Conservation (phyloP, 1,140 invertebrate species). For the Halictus rubicundus region DNA sequence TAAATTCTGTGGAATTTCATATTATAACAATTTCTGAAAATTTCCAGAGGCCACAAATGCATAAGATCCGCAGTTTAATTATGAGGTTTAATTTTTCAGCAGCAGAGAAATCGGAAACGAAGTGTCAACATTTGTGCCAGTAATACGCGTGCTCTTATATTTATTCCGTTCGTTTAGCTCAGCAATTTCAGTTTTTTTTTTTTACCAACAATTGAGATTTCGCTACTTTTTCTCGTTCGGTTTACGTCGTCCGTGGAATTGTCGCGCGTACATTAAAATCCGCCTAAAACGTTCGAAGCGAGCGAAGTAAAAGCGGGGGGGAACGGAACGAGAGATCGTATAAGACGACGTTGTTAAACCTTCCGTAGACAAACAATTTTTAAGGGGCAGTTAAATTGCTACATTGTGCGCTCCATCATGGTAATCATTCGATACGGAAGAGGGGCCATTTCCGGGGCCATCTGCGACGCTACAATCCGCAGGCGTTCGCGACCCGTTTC, state of each 20-base stretch:
- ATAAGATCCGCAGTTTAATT: too few relatives aligned
- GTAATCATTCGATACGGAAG: slow-evolving; percentile 53
- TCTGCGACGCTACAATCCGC: slow-evolving; percentile 61
- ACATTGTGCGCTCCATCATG: slow-evolving; percentile 51
- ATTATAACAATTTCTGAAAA: too few relatives aligned
- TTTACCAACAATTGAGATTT: not conserved
- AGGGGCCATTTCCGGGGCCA: slow-evolving; percentile 55
- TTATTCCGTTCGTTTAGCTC: too few relatives aligned
- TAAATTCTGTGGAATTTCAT: too few relatives aligned
- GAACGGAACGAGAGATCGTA: slow-evolving; percentile 53
- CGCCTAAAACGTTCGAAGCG: slow-evolving; percentile 49
- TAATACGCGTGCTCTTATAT: too few relatives aligned
- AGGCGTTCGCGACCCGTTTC: slow-evolving; percentile 36
- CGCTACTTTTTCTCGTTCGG: not conserved
- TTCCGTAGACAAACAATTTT: slow-evolving; percentile 76
- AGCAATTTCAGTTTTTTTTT: too few relatives aligned
- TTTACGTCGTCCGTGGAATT: not conserved
- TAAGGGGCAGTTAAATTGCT: slow-evolving; percentile 67
- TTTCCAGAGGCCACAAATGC: too few relatives aligned
- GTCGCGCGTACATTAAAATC: slow-evolving; percentile 50
- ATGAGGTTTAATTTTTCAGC: too few relatives aligned
- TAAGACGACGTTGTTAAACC: slow-evolving; percentile 57
- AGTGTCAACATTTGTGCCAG: too few relatives aligned
- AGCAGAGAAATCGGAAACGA: too few relatives aligned
- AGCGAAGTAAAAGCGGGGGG: slow-evolving; percentile 28